Base-by-base conservation (phyloP, 2,888 invertebrate genomes). In the Folsomia candida region DNA sequence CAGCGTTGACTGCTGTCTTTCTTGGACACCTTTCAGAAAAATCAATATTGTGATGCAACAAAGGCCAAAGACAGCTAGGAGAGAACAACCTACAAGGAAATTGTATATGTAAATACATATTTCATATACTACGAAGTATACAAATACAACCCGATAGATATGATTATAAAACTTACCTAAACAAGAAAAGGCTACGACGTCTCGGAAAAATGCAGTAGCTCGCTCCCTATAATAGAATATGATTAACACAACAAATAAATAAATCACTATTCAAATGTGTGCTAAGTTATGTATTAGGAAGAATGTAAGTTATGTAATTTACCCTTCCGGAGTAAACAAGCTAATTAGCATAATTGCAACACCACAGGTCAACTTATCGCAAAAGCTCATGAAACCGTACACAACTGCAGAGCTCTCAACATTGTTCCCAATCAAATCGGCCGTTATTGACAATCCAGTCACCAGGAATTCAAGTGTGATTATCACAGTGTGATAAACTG, bases 301-400 rank as follows among this genome's bases (percentile, higher is more conserved):
- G 9, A 9, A 57, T 20, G n/a, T 57, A 57, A 6, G n/a, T n/a
- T 57, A 47, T 20, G 4, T 57, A 60, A 60, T 25, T 60, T 25
- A 60, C 60, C 6, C 25, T 25, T 20, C 6, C 26, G 60, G 60
- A 24, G 25, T 25, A 51, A 47, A 47, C 60, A 61, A 51, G 29
- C n/a, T 54, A 26, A 96, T 92, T 1, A 91, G 82, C 75, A 93
- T 88, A 14, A 95, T 92, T 22, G 91, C 91, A 29, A 90, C 83
- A 1, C 96, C 96, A 73, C 94, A 94, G 58, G 93, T 89, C 2
- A 96, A 85, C 85, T 97, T 97, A 83, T 97, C 96, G 24, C 91
- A 89, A 82, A 97, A 94, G 70, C 94, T 95, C 83, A 97, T 95
- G 29, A 92, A 89, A 26, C 95, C 94, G 83, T 94, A 97, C 60